phyloP scores from a whole-genome alignment of 2,797 vertebrate genomes.

The Balearica regulorum region DNA sequence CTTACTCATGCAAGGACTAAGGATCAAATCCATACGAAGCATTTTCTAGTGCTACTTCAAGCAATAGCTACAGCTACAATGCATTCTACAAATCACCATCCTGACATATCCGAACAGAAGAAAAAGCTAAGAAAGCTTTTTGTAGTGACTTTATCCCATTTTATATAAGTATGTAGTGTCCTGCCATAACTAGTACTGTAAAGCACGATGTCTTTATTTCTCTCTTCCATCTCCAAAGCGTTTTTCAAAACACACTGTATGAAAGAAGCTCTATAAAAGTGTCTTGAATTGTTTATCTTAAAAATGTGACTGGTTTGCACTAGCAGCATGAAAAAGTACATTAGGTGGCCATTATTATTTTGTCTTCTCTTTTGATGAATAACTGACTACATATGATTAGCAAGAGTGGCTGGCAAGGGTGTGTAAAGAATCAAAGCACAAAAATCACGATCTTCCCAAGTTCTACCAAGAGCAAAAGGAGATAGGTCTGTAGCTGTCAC shows the following conservation, averaged over 20 bases:
- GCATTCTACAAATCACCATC: neutral
- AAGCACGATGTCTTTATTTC: conserved; percentile 14
- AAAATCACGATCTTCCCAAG: neutral
- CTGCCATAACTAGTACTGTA: neutral
- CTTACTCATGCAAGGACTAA: neutral
- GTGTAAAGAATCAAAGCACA: neutral
- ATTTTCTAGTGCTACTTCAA: conserved; percentile 32
- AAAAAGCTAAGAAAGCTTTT: conserved; percentile 29
- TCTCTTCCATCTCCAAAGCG: neutral
- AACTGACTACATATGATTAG: neutral
- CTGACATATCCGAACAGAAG: neutral
- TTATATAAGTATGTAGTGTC: neutral
- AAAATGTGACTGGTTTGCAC: conserved; percentile 18
- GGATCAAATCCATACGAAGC: neutral
- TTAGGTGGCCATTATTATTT: conserved; percentile 19
- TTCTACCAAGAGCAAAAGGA: neutral
- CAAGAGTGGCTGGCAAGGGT: neutral
- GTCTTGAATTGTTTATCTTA: conserved; percentile 38
- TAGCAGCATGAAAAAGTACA: neutral
- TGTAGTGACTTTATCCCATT: neutral
- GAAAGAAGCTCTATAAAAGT: conserved; percentile 40
- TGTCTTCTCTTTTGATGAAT: neutral
- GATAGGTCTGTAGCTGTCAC: neutral
- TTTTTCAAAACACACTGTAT: conserved; percentile 32
- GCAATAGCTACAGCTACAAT: neutral